A percentile compares a stretch with the other conserved stretches of the same genome.
These are phyloP conservation scores for Sialia sialis DNA, from an alignment of 2,113 vertebrate genomes.

Conservation along the genomic window DNA sequence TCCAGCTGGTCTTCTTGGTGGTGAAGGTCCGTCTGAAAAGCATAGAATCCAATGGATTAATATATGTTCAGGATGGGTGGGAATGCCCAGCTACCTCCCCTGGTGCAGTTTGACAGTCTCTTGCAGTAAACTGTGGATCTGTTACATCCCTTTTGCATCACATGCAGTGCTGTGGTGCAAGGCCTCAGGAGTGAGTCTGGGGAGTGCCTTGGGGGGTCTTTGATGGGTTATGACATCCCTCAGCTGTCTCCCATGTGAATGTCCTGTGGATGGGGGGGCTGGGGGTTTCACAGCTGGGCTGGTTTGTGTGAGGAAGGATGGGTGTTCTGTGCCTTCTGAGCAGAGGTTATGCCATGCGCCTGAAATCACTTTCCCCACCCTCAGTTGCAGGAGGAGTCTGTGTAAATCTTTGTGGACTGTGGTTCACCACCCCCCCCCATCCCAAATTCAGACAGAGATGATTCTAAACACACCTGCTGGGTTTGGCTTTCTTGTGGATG, in stretches of 20 bases:
- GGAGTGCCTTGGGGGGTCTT: neutral
- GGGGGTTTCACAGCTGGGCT: neutral
- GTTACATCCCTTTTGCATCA: neutral
- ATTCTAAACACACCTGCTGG: accelerated
- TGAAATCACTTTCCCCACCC: neutral
- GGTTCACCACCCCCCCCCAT: neutral
- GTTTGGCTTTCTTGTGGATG: neutral
- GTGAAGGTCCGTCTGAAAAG: neutral
- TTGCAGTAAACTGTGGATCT: neutral
- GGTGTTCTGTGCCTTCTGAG: neutral
- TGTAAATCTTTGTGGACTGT: neutral
- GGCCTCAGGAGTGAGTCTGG: neutral
- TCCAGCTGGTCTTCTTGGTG: neutral
- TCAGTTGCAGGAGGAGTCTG: neutral
- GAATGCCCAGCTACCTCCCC: neutral
- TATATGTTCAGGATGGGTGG: too few relatives aligned
- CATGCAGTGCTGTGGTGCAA: neutral
- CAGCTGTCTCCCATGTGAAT: neutral
- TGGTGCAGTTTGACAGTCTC: neutral
- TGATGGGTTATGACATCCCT: neutral
- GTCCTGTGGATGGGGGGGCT: neutral
- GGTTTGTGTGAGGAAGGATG: accelerated
- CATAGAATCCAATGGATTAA: accelerated
- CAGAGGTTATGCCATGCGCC: neutral
- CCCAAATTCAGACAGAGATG: neutral